Base-by-base conservation (phyloP, 2,113 vertebrate genomes). In the Galbula dea region DNA sequence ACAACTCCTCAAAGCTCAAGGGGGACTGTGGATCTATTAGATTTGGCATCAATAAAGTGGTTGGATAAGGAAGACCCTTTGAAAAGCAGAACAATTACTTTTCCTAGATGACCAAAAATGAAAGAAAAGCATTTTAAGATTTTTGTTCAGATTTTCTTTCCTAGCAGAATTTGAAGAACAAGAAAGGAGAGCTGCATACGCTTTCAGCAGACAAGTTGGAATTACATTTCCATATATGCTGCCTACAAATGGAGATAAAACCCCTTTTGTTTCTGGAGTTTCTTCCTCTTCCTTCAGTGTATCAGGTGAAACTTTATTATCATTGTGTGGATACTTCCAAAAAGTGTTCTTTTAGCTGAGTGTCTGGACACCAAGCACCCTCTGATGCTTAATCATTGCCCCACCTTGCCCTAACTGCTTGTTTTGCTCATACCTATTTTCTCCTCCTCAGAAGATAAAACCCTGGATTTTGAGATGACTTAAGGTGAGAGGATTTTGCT, bases 1-100 rank as follows among this genome's bases (percentile, higher is more conserved):
- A 93, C 92, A 81, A 88, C 74, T 96, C 55, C 79, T 94, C 51
- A 91, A 92, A 86, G 51, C 88, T 90, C 86, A 88, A 62, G 65
- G 63, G 76, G 88, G 86, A 58, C 61, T 48, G 68, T 1, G 0
- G 49, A 74, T 77, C 73, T 91, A 36, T 91, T 91, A 83, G 79
- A 86, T 80, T 90, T 93, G 90, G 88, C 90, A 95, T 68, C 30
- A 67, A 21, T 74, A 26, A 76, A 71, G 32, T 22, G 59, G 46
- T 2, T 49, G 57, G 51, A 63, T 77, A 59, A 91, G 30, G 55
- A 74, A 80, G 37, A 84, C 43, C 10, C 54, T 88, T 79, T 72
- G 6, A 83, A 83, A 76, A 89, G 54, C 29, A 11, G 34, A 79
- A 34, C 45, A 84, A 76, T 76, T 79, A 4, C 62, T 90, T 82